Base-by-base conservation (phyloP, 2,113 vertebrate species). In the Uria aalge region DNA sequence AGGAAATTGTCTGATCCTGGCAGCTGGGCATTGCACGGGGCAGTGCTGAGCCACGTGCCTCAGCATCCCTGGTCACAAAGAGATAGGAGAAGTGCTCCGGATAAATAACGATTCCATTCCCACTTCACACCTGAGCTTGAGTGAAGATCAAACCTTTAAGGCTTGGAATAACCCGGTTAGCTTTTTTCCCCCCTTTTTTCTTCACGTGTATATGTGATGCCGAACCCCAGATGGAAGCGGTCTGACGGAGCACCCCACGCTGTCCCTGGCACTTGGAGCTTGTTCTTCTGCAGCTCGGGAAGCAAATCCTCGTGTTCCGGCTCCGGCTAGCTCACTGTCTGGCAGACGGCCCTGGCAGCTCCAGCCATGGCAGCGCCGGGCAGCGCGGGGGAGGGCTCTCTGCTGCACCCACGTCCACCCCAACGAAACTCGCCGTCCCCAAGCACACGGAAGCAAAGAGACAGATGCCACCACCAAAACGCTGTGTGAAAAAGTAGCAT, bases 341-440 rank as follows among this genome's bases (percentile, higher is more conserved):
- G 7, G 36, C 3, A 9, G 6, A 8, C 1, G 5, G 14, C 29
- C 30, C 20, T 9, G 2, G 13, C 26, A 48, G 26, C 76, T 22
- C 43, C 5, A 4, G 22, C 17, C 4, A 6, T 2, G 34, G 32
- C 62, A 8, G 15, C 3, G 5, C 40, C 2, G 3, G 12, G 19
- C 26, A 69, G 5, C 15, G 15, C 24, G 9, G 19, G 20, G 45
- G 45, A 9, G 26, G 41, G 13, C 1, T 41, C 2, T 7, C 22
- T 34, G 34, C 19, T 21, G 24, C 10, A 62, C 15, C 5, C 15
- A 26, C 19, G 7, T 36, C 18, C 67, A 9, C 17, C 15, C 4
- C 2, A 14, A 5, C 6, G 20, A 19, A 48, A 12, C 6, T 8
- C 17, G 1, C 32, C 27, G 14, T 52, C 50, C 34, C 36, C 43